These are phyloP conservation scores for Mormyrops boulengeri DNA, from an alignment of 2,797 vertebrate species.

Conservation along the genomic window DNA sequence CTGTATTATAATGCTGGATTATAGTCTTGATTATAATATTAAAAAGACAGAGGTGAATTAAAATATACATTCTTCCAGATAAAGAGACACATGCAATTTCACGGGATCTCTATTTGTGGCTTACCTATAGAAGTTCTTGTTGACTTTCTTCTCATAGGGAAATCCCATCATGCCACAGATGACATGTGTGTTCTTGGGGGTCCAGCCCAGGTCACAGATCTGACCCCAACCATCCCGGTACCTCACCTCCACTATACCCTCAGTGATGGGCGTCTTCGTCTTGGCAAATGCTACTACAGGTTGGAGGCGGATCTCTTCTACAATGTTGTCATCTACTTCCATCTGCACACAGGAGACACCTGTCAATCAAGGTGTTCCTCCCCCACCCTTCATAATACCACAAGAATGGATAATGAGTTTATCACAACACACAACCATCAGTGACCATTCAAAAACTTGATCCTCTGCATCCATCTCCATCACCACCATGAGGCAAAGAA, in stretches of 20 bases:
- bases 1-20: neutral
- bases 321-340: constrained; percentile 70
- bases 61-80: neutral
- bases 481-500: neutral
- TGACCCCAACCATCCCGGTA: constrained; percentile 77
- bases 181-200: constrained; percentile 76
- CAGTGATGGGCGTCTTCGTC: constrained; percentile 68
- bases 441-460: neutral
- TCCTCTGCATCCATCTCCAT: neutral
- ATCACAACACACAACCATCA: neutral
- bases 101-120: constrained; percentile 25
- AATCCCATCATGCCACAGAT: constrained; percentile 95
- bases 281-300: constrained; percentile 57
- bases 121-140: constrained; percentile 94
- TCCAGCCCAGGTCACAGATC: constrained; percentile 85
- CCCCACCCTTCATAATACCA: neutral
- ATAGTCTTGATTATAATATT: neutral
- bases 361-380: neutral
- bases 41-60: neutral
- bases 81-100: neutral
- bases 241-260: constrained; percentile 86
- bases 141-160: constrained; percentile 81
- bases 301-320: constrained; percentile 83
- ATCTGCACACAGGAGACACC: constrained; percentile 38
- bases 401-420: neutral